Base-by-base conservation (phyloP, 1,140 invertebrate species). In the Tetramorium alpestre region DNA sequence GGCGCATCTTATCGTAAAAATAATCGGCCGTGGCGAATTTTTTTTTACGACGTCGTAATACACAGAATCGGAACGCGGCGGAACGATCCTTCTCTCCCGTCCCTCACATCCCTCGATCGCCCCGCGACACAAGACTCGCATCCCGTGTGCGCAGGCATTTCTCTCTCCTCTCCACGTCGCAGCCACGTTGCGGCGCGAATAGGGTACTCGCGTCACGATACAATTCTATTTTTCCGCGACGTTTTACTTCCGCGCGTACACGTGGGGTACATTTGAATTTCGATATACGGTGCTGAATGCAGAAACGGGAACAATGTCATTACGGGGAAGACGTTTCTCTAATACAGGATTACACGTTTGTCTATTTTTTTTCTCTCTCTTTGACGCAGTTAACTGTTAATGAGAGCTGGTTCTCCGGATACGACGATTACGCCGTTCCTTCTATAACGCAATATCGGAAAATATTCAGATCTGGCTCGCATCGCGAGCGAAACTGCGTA, bases 1-100 rank as follows among this genome's bases (percentile, higher is more conserved):
- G 16, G 28, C 18, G 47, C n/a, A 5, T 67, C 62, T 69, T 47
- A 65, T 87, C 58, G 58, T 54, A 78, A 62, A 78, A 73, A 47
- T 64, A 49, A 78, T 88, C 65, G 49, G 28, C 28, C 41, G 85
- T 65, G 60, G 77, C 47, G 47, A 80, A 69, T 80, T 69, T 80
- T 51, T 51, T 80, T 80, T 75, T 54, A 80, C 77, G 62, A 80
- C 62, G 62, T 80, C 62, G 77, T 69, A 80, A 69, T n/a, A 33
- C 65, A 80, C 65, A 80, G 62, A 54, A 67, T 69, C 28, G 65
- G 62, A 69, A 51, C 60, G 28, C 54, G 18, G 33, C 13, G 54
- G 38, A 76, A 77, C 56, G 41, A 77, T 64, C 25, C 22, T 33
- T 33, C 33, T 4, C 54, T 44, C 47, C 28, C 62, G 6, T 51